Base-by-base conservation (phyloP, 1,140 invertebrate species). In the Artemia franciscana region DNA sequence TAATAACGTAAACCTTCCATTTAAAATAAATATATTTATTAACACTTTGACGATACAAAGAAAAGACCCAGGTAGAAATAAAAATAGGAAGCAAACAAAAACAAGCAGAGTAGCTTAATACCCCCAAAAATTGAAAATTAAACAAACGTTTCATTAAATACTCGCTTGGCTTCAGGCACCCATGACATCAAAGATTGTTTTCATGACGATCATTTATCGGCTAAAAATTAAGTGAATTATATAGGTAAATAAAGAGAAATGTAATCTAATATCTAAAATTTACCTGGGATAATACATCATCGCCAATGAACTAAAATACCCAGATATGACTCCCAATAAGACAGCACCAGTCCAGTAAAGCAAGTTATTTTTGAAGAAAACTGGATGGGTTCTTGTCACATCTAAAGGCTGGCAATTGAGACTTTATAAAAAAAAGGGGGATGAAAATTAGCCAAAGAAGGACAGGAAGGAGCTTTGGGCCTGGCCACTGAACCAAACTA, bases 261-360 rank as follows among this genome's bases (percentile, higher is more conserved):
- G 39, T 4, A n/a, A n/a, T n/a, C n/a, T n/a, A n/a, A n/a, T n/a
- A n/a, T n/a, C n/a, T 62, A 56, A 5, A 24, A 73, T 76, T 81
- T 77, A 92, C 90, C 82, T 82, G 57, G 91, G 85, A 63, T 90
- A 86, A 76, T 95, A 97, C 90, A 97, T 96, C 93, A 98, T 97
- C 57, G 82, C 84, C 21, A 97, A 72, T 5, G 90, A 92, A 67
- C 89, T 91, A 66, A 83, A 84, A 71, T 98, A 97, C 0, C 94
- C 94, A 62, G 85, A 89, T 25, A 82, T 85, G 65, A 92, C 75
- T 26, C 87, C 90, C 75, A 96, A 79, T 0, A 86, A 66, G 1
- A 84, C 74, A 0, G 80, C 82, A 23, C 85, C 78, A 24, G 78
- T 66, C 77, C 90, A 88, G 73, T 89, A 97, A 1, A 78, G 74